A percentile compares a stretch with the other conserved stretches of the same genome.
Conservation (phyloP, 1,140 invertebrate species). For the Aphidius gifuensis region DNA sequence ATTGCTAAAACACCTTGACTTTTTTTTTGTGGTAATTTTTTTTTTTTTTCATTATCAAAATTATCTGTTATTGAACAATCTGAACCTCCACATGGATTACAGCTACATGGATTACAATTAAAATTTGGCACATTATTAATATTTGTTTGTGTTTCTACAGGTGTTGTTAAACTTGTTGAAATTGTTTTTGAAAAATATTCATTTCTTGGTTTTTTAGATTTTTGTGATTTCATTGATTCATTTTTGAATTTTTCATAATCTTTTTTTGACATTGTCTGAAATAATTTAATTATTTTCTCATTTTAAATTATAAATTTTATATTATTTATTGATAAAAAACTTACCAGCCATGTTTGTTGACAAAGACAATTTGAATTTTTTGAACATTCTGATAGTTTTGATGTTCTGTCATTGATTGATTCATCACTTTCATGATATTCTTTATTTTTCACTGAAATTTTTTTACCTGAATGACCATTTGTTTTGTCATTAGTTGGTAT, state of each 20-base stretch:
- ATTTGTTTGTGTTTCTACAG: background rate
- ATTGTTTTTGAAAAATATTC: no score
- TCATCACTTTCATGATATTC: no score
- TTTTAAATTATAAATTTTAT: no score
- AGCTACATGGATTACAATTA: slow-evolving; percentile 4
- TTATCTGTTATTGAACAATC: background rate
- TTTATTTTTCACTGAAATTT: no score
- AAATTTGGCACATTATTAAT: background rate
- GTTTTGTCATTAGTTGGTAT: no score
- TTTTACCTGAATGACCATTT: no score
- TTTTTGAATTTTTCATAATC: no score
- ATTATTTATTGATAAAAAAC: background rate
- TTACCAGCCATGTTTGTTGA: slow-evolving; percentile 1
- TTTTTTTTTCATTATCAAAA: background rate
- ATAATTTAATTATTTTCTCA: no score
- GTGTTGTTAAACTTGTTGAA: background rate
- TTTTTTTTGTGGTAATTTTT: background rate
- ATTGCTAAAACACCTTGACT: background rate
- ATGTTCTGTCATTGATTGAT: no score
- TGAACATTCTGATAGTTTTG: background rate
- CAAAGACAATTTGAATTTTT: slow-evolving; percentile 1
- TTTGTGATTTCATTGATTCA: no score
- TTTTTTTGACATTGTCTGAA: no score
- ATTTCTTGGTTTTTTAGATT: no score
- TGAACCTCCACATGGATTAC: background rate